Base-by-base conservation (phyloP, 2,888 invertebrate genomes). In the Zygothrica quintamaculata region DNA sequence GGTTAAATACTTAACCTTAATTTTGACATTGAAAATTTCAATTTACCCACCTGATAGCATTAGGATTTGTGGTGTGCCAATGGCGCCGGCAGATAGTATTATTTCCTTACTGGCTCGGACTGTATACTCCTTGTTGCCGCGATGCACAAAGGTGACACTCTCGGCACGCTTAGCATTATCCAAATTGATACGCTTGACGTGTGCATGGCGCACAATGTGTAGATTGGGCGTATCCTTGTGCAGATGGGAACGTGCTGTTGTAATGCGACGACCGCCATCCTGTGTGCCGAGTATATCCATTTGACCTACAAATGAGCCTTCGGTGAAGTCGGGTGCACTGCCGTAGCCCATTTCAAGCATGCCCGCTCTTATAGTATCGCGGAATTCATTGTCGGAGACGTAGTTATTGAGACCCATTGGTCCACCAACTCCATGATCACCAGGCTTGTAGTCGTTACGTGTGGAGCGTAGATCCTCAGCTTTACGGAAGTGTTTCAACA, bases 41-140 rank as follows among this genome's bases (percentile, higher is more conserved):
- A 8, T 31, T 34, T 13, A 64, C 80, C 60, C 93, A 9, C 98
- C 98, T 0, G 97, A 97, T 2, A 98, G 91, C 96, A 98, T 95
- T 36, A 98, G 91, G 15, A 98, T 92, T 88, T 98, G 98, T 0
- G 98, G 97, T n/a, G 95, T 95, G 87, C 98, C 98, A 31, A 98
- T 95, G 1, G 98, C 94, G 1, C 98, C 98, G 0, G 96, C 97
- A 7, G 96, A 95, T 44, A 98, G 88, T 26, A 98, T 95, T 0
- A 98, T 94, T 89, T 97, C 97, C 88, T 95, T 96, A 65, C 93
- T 93, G 0, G 96, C 97, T 1, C 61, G 74, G 7, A 89, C 90
- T 1, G 81, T 89, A 26, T 89, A 87, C 58, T 90, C 89, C 70
- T 92, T 92, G 1, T 93, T 93, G 89, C 15, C 95, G 33, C 72